Conservation (phyloP, 2,797 vertebrate genomes). For the Nasua narica region DNA sequence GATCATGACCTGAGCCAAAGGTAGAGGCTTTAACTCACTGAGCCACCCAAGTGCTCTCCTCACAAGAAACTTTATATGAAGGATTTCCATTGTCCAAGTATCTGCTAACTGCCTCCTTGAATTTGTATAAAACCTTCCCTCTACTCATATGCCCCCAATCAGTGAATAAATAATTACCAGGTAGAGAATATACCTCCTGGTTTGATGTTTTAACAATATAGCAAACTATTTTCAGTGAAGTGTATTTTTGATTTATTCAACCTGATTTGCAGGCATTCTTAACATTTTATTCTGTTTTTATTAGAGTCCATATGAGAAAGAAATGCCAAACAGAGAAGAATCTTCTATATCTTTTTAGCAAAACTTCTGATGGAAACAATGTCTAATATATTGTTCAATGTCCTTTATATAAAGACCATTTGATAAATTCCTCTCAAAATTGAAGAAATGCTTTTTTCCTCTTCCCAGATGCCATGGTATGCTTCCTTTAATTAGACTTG, state of each 20-base stretch:
- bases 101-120: background rate
- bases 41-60: background rate
- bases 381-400: background rate
- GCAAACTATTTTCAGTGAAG: background rate
- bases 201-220: background rate
- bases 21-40: no score
- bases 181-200: background rate
- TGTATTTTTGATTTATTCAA: conserved; percentile 4
- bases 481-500: background rate
- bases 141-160: background rate
- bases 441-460: background rate
- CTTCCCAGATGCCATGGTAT: background rate
- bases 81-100: background rate
- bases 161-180: background rate
- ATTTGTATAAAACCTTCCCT: background rate
- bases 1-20: background rate
- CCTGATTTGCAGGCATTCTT: background rate
- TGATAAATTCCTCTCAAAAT: background rate
- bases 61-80: background rate
- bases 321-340: background rate
- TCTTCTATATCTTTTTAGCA: background rate
- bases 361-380: background rate
- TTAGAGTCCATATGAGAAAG: background rate
- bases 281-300: background rate
- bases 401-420: background rate